Conservation (phyloP, 2,888 invertebrate genomes). For the Meandrusa payeni region DNA sequence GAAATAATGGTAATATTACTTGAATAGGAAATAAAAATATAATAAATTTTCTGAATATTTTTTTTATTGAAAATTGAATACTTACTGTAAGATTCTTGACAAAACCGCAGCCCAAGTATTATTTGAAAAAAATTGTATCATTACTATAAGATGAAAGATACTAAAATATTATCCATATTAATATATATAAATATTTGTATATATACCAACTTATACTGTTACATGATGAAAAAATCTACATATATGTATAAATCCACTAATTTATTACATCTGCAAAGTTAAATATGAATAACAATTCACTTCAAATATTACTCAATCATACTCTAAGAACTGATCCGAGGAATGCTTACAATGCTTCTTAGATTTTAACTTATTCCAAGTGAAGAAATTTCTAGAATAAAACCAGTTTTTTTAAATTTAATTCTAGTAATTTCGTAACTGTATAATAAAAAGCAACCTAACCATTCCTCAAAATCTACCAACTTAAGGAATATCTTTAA, state of each 20-base stretch:
- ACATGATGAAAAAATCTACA: too few species aligned
- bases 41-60: constrained; percentile 34
- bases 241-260: too few species aligned
- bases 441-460: too few species aligned
- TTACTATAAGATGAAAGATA: constrained; percentile 13
- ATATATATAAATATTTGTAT: background rate
- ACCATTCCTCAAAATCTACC: constrained; percentile 27
- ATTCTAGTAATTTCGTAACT: too few species aligned
- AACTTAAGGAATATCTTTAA: constrained; percentile 85
- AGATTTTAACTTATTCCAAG: too few species aligned
- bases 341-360: too few species aligned
- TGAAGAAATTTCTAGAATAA: too few species aligned
- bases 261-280: background rate
- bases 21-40: constrained; percentile 38
- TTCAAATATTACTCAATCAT: constrained; percentile 54
- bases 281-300: constrained; percentile 45
- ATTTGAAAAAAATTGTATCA: constrained; percentile 63
- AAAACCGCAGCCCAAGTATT: constrained; percentile 43
- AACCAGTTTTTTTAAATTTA: too few species aligned
- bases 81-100: constrained; percentile 53
- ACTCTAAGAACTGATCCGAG: constrained; percentile 17
- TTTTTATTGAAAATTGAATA: constrained; percentile 57
- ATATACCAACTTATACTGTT: too few species aligned
- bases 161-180: too few species aligned
- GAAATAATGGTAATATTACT: too few species aligned